Base-by-base conservation (phyloP, 2,797 vertebrate genomes). In the Yasuhikotakia modesta region DNA sequence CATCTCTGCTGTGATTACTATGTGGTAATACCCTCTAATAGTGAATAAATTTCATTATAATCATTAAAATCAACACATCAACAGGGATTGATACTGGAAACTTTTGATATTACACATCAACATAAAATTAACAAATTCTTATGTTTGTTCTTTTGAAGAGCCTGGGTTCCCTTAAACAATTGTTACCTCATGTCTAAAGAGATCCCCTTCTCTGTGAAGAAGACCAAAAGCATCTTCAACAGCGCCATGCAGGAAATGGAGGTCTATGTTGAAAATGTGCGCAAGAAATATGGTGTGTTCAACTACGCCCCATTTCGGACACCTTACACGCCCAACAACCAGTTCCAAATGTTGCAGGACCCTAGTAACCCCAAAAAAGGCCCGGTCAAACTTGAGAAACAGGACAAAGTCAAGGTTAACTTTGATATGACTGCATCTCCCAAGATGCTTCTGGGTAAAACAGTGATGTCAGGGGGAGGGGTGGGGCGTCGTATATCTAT, bases 141-240 rank as follows among this genome's bases (percentile, higher is more conserved):
- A 32, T 21, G 12, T 24, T 24, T 13, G 21, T 57, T 24, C 11
- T 53, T 19, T 39, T 39, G 35, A 17, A 99, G 97, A 89, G 97
- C 97, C 85, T 99, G 97, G 97, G 97, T 99, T 86, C 97, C 97
- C 73, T 95, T 99, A 88, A 99, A 98, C 92, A 99, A 99, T 92
- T 99, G 97, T 94, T 99, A 99, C 95, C 96, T 99, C 93, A 99
- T 99, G 97, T 99, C 97, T 89, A 99, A 99, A 95, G 97, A 99
- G 92, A 99, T 99, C 87, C 97, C 97, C 72, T 99, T 99, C 93
- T 99, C 97, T 86, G 97, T 99, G 87, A 99, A 99, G 93, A 99
- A 99, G 93, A 99, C 97, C 63, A 99, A 99, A 91, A 98, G 97
- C 93, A 99, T 99, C 91, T 99, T 99, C 89, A 99, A 99, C 90